Percentiles rank a stretch among this genome's conserved stretches.
phyloP scores from a whole-genome alignment of 2,113 vertebrate species.

The Propithecus coquereli region DNA sequence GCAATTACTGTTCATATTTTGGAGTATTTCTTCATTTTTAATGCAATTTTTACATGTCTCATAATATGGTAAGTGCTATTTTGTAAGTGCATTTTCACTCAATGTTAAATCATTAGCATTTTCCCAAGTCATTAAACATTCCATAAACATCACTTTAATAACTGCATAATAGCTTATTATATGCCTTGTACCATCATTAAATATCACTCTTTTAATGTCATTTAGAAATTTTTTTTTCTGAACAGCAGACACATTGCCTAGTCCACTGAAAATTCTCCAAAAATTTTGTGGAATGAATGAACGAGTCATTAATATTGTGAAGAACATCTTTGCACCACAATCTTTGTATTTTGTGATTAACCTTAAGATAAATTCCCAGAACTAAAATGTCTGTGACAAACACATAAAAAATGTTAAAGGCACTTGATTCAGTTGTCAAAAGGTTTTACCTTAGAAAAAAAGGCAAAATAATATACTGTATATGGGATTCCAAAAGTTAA shows the following conservation, averaged over 20 bases:
- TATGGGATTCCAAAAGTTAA: neutral
- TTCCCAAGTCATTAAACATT: conserved; percentile 66
- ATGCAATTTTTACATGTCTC: conserved; percentile 51
- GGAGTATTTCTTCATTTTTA: conserved; percentile 55
- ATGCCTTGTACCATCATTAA: conserved; percentile 65
- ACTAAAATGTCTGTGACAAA: neutral
- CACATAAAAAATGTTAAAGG: neutral
- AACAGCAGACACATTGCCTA: conserved; percentile 11
- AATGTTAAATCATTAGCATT: conserved; percentile 70
- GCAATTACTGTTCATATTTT: conserved; percentile 55
- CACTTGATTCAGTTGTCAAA: neutral
- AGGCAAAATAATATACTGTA: neutral
- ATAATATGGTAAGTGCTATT: conserved; percentile 69
- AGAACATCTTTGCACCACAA: neutral
- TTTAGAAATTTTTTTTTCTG: conserved; percentile 41
- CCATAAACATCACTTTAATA: conserved; percentile 70
- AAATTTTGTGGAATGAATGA: conserved; percentile 27
- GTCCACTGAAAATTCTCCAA: neutral
- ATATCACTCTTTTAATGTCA: conserved; percentile 37
- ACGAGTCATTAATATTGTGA: neutral
- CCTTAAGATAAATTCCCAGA: neutral
- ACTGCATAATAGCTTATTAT: conserved; percentile 56
- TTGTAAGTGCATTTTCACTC: conserved; percentile 58
- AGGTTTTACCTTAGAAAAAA: neutral
- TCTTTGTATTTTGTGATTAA: conserved; percentile 18